Base-by-base conservation (phyloP, 2,888 invertebrate genomes). In the Zele albiditarsus region DNA sequence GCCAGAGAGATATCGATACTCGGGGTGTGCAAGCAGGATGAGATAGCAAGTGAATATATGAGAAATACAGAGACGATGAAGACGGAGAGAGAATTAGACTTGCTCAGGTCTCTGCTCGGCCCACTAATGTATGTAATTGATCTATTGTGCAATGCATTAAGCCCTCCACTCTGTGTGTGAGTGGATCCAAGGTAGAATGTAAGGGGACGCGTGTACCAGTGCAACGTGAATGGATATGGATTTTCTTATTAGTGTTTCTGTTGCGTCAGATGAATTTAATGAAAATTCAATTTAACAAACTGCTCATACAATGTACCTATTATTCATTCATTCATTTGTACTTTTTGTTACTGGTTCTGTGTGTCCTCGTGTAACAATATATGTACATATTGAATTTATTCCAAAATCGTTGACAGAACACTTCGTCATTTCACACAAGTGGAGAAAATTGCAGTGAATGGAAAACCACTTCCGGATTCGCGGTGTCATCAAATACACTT, bases 81-180 rank as follows among this genome's bases (percentile, higher is more conserved):
- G 38, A 66, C 25, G 49, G 14, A 73, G 68, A 31, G 27, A 46
- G 25, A 27, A 28, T 14, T 31, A 33, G 53, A 23, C 53, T 62
- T 49, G 62, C 49, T 60, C 53, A 31, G 38, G 12, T 62, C 57
- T 70, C 46, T 38, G 53, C 28, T 62, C 65, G 80, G 80, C 81
- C 81, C 82, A 62, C 87, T 86, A 86, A 88, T 87, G 86, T 85
- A 84, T 84, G 87, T 88, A 88, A 88, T 88, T 88, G 87, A 88
- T 88, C 88, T 85, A 88, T 87, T 88, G 86, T 88, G 84, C 84
- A 82, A 85, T 88, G 84, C 86, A 86, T 86, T 86, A 86, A 86
- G 84, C 82, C 85, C 83, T 74, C 73, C 60, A 75, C 77, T 74
- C 65, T 68, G 69, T 63, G 77, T 49, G 71, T 76, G 65, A 71